These are phyloP conservation scores for Anoura caudifer DNA, from an alignment of 2,113 vertebrate genomes.

Conservation along the genomic window DNA sequence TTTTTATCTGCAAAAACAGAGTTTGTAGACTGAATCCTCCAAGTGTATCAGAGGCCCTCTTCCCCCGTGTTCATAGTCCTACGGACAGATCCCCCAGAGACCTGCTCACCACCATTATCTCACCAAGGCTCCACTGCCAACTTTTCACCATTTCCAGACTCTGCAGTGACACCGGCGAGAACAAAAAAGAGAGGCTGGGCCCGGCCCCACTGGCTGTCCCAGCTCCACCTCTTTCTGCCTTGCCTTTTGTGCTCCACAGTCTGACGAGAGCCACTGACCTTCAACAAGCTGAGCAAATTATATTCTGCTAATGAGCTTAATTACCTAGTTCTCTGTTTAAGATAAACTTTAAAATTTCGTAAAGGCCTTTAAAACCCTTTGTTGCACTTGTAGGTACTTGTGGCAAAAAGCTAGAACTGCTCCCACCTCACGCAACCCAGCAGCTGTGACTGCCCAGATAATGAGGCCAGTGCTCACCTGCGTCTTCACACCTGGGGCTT, in stretches of 20 bases:
- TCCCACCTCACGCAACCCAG: background rate
- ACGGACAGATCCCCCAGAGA: background rate
- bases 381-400: background rate
- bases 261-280: slow-evolving; percentile 36
- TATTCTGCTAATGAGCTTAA: slow-evolving; percentile 69
- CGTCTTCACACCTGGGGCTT: background rate
- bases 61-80: background rate
- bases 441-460: background rate
- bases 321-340: slow-evolving; percentile 54
- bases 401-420: background rate
- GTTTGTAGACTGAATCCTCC: background rate
- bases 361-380: slow-evolving; percentile 41
- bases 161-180: background rate
- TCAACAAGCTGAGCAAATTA: slow-evolving; percentile 44
- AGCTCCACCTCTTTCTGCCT: background rate
- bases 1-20: background rate
- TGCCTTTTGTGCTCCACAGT: background rate
- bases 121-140: too few species aligned
- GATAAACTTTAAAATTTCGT: slow-evolving; percentile 27
- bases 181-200: background rate
- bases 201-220: accelerated
- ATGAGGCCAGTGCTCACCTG: background rate
- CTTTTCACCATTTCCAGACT: background rate
- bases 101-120: background rate
- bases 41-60: background rate